Conservation (phyloP, 1,140 invertebrate genomes). For the Homarus americanus region DNA sequence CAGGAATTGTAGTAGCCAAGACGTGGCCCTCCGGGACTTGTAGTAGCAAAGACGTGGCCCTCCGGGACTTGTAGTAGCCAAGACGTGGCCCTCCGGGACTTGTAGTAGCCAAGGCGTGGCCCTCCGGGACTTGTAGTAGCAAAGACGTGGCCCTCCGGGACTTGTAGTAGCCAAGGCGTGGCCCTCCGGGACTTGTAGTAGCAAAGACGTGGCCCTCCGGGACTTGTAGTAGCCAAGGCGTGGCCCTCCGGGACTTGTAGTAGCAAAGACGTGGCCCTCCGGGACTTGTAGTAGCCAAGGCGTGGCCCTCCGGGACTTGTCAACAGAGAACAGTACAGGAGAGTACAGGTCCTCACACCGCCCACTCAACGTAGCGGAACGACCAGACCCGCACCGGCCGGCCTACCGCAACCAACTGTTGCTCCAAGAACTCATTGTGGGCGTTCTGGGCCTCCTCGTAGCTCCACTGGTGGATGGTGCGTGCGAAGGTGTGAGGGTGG, state of each 20-base stretch:
- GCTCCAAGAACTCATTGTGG: constrained; percentile 3
- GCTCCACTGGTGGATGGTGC: neutral
- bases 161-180: too few relatives aligned
- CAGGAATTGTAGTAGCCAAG: too few relatives aligned
- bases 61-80: neutral
- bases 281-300: neutral
- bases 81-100: neutral
- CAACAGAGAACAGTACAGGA: neutral
- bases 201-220: too few relatives aligned
- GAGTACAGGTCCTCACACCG: constrained; percentile 6
- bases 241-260: neutral
- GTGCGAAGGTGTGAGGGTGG: neutral
- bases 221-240: neutral
- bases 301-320: neutral
- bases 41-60: neutral
- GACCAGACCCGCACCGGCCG: neutral
- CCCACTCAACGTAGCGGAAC: constrained; percentile 34
- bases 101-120: neutral
- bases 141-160: neutral
- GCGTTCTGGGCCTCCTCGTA: constrained; percentile 50
- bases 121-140: too few relatives aligned
- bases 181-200: neutral
- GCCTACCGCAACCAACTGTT: neutral
- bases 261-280: neutral
- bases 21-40: neutral